Percentiles rank a stretch among this genome's conserved stretches.
These are phyloP conservation scores for Capitella teleta DNA, from an alignment of 1,140 invertebrate species.

Conservation along the genomic window DNA sequence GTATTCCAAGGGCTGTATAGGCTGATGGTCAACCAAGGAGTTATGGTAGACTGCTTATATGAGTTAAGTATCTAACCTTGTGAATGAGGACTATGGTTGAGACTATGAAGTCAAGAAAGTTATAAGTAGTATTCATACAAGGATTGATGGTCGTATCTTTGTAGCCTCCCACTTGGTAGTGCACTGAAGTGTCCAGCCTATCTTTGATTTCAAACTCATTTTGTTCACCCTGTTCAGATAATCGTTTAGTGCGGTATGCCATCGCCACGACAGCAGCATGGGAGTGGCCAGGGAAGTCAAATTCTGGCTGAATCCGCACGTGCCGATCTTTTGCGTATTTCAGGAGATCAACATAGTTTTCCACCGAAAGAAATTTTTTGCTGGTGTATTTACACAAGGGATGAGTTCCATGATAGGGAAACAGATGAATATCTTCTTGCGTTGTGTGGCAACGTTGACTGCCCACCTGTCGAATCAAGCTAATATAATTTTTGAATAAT, in stretches of 20 bases:
- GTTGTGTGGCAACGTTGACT: slow-evolving; percentile 24
- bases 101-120: too few relatives aligned
- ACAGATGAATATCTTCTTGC: slow-evolving; percentile 18
- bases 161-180: too few relatives aligned
- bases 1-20: too few relatives aligned
- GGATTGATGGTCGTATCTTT: too few relatives aligned
- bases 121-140: too few relatives aligned
- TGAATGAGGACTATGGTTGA: too few relatives aligned
- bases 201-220: too few relatives aligned
- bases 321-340: not conserved
- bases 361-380: not conserved
- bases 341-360: not conserved
- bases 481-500: not conserved
- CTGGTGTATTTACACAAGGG: slow-evolving; percentile 9
- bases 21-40: too few relatives aligned
- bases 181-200: too few relatives aligned
- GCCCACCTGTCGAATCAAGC: slow-evolving; percentile 18
- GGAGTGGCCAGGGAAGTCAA: slow-evolving; percentile 35
- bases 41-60: too few relatives aligned
- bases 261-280: slow-evolving; percentile 30
- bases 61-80: too few relatives aligned
- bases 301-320: slow-evolving; percentile 29
- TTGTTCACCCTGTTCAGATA: not conserved
- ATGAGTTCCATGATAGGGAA: slow-evolving; percentile 26
- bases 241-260: slow-evolving; percentile 16